A percentile compares a stretch with the other conserved stretches of the same genome.
Evolutionary conservation across 1,140 invertebrate genomes (phyloP).

Genomic region (Chelonus insularis): DNA sequence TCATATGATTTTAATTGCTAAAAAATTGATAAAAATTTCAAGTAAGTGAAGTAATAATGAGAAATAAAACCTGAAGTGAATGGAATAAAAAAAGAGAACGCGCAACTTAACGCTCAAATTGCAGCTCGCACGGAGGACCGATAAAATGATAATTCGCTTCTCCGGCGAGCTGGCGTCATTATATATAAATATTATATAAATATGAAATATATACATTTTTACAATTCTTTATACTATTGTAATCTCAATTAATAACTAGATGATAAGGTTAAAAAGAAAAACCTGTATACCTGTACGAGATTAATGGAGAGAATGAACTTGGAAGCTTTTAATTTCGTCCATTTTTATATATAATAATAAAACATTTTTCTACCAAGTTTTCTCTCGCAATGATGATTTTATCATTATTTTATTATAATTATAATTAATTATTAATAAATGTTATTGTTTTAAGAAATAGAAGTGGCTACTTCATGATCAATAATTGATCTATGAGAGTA

Average conservation of each 20-base stretch:
- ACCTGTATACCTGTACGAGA: slow-evolving; percentile 20
- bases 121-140: slow-evolving; percentile 61
- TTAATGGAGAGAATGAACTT: slow-evolving; percentile 6
- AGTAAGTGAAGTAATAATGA: background rate
- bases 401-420: too few species aligned
- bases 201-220: slow-evolving; percentile 55
- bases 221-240: slow-evolving; percentile 55
- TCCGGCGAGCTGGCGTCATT: slow-evolving; percentile 60
- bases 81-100: slow-evolving; percentile 37
- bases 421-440: too few species aligned
- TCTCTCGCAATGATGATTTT: background rate
- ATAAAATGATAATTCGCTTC: slow-evolving; percentile 53
- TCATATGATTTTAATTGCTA: too few species aligned
- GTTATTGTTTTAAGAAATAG: too few species aligned
- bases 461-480: too few species aligned
- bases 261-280: slow-evolving; percentile 13
- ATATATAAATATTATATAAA: slow-evolving; percentile 40
- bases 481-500: too few species aligned
- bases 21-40: background rate
- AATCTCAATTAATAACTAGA: slow-evolving; percentile 46
- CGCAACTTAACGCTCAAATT: slow-evolving; percentile 59
- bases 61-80: slow-evolving; percentile 1
- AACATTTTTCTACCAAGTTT: background rate
- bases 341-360: background rate
- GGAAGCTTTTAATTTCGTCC: background rate